Percentiles rank a stretch among this genome's conserved stretches.
These are phyloP conservation scores for Diplazon laetatorius DNA, from an alignment of 2,888 invertebrate species.

Conservation along the genomic window DNA sequence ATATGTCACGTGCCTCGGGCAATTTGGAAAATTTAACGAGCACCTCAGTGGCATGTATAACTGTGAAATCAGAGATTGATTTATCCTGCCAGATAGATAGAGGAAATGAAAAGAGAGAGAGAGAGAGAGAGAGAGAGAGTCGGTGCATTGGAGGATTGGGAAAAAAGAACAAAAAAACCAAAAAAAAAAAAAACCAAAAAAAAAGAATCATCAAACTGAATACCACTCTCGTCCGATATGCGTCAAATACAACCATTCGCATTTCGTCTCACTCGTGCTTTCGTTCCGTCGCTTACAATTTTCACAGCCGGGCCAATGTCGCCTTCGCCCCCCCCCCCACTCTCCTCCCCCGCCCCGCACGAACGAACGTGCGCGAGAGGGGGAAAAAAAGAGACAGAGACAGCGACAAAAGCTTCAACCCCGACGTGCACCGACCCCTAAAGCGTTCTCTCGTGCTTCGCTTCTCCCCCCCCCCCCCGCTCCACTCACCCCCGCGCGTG, in stretches of 20 bases:
- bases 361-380: constrained; percentile 29
- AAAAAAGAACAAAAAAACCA: too few species aligned
- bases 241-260: constrained; percentile 45
- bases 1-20: constrained; percentile 27
- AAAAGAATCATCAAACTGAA: constrained; percentile 42
- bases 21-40: constrained; percentile 35
- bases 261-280: constrained; percentile 22
- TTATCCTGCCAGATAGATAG: not conserved
- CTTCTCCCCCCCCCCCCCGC: constrained; percentile 24
- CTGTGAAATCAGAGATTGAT: constrained; percentile 32
- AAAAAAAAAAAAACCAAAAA: not conserved
- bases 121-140: not conserved
- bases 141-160: not conserved
- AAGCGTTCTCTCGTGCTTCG: constrained; percentile 59
- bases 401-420: constrained; percentile 57
- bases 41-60: constrained; percentile 28
- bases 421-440: constrained; percentile 62
- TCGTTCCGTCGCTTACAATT: constrained; percentile 43
- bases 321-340: too few species aligned
- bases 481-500: constrained; percentile 43
- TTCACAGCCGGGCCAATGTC: constrained; percentile 44
- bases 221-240: constrained; percentile 48
- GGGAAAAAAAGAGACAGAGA: constrained; percentile 14
- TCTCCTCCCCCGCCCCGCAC: constrained; percentile 38
- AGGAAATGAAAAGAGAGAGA: too few species aligned